Evolutionary conservation across 2,888 invertebrate genomes (phyloP).

Genomic region (Thera obeliscata): DNA sequence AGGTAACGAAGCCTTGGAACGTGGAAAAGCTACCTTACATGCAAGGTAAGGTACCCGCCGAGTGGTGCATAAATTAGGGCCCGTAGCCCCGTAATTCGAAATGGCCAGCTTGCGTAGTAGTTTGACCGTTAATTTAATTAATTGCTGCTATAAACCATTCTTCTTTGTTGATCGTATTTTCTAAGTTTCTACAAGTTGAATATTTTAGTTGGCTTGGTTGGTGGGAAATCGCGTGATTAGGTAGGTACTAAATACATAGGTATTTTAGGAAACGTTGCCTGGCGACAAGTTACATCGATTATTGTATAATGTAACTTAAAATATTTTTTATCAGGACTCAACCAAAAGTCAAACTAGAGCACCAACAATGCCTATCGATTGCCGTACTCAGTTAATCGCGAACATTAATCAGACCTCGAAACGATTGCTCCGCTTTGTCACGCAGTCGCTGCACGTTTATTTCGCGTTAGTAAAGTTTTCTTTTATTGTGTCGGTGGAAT

Average conservation of each 20-base stretch:
- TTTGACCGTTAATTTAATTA: conserved; percentile 44
- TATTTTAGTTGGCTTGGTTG: conserved; percentile 22
- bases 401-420: conserved; percentile 38
- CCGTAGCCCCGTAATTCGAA: conserved; percentile 39
- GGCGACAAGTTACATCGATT: conserved; percentile 32
- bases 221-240: conserved; percentile 35
- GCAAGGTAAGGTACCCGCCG: conserved; percentile 28
- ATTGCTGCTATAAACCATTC: conserved; percentile 40
- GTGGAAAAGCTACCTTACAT: conserved; percentile 31
- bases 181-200: conserved; percentile 26
- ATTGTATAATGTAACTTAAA: conserved; percentile 21
- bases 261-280: conserved; percentile 33
- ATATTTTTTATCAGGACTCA: conserved; percentile 18
- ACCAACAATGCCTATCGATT: conserved; percentile 36
- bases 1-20: conserved; percentile 32
- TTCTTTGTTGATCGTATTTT: conserved; percentile 31
- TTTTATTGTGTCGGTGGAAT: conserved; percentile 38
- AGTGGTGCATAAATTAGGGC: conserved; percentile 43
- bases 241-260: neutral
- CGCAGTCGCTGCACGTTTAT: conserved; percentile 35
- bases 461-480: conserved; percentile 36
- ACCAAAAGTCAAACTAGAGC: conserved; percentile 26
- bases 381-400: conserved; percentile 37
- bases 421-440: conserved; percentile 37
- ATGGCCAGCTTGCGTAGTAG: conserved; percentile 39